Percentiles rank a stretch among this genome's conserved stretches.
Evolutionary conservation across 1,140 invertebrate genomes (phyloP).

Genomic region (Pachyrhynchus sulphureomaculatus): DNA sequence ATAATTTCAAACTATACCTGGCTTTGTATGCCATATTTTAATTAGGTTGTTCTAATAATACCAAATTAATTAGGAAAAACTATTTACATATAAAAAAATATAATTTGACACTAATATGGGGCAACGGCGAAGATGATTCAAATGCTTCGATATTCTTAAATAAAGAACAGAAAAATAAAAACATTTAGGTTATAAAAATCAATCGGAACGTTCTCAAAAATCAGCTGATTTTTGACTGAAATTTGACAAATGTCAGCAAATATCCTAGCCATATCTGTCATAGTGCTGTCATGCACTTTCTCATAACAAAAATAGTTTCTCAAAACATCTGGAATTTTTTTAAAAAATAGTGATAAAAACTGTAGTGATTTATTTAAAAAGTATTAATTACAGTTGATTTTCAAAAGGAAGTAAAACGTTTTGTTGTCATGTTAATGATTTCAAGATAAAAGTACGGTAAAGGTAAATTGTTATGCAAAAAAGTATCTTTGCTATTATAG

Average conservation of each 20-base stretch:
- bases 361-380: neutral
- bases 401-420: neutral
- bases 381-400: constrained; percentile 7
- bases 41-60: constrained; percentile 4
- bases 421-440: constrained; percentile 7
- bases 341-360: neutral
- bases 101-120: no score
- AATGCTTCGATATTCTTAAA: no score
- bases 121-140: no score
- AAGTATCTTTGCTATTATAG: neutral
- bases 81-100: no score
- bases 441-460: constrained; percentile 4
- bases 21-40: constrained; percentile 41
- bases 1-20: constrained; percentile 24
- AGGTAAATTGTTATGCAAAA: neutral
- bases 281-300: constrained; percentile 32
- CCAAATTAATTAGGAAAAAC: neutral
- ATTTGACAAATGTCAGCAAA: neutral
- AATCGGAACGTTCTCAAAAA: neutral
- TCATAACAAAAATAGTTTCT: constrained; percentile 40
- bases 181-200: no score
- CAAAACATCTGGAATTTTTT: constrained; percentile 38
- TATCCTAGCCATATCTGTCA: no score
- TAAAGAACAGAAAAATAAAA: no score
- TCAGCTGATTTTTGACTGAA: neutral